A percentile compares a stretch with the other conserved stretches of the same genome.
phyloP scores from a whole-genome alignment of 1,140 invertebrate species.

The Paralvinella palmiformis region DNA sequence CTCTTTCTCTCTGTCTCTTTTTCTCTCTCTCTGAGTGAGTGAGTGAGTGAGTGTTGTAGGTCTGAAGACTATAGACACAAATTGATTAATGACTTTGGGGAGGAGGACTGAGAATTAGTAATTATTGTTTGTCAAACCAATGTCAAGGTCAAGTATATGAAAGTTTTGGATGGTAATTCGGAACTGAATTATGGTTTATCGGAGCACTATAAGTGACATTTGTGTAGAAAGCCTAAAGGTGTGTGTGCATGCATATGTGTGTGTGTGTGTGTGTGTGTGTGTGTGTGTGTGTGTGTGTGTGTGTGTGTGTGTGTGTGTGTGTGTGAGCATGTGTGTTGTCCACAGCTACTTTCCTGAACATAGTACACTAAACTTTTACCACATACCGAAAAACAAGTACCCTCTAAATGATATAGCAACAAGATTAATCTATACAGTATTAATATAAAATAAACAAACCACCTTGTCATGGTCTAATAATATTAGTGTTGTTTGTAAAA shows the following conservation, averaged over 20 bases:
- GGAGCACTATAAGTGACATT: too few relatives aligned
- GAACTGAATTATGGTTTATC: too few relatives aligned
- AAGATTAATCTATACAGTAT: too few relatives aligned
- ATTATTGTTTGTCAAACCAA: constrained; percentile 43
- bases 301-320: neutral
- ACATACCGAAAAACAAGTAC: neutral
- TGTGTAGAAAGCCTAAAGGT: neutral
- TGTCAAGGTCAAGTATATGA: constrained; percentile 72
- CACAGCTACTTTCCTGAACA: neutral
- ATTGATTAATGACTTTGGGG: neutral
- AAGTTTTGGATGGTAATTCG: constrained; percentile 65
- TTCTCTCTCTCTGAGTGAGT: too few relatives aligned
- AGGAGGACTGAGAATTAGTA: neutral
- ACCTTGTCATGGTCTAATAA: neutral
- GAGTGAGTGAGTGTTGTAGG: too few relatives aligned
- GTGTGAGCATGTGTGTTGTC: neutral
- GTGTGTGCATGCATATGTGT: neutral
- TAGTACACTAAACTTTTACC: neutral
- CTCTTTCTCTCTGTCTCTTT: too few relatives aligned
- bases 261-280: neutral
- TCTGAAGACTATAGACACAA: neutral
- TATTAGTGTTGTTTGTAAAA: neutral
- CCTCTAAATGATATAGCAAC: too few relatives aligned
- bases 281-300: neutral
- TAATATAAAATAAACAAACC: neutral